These are phyloP conservation scores for Trachelus troglodyta DNA, from an alignment of 2,888 invertebrate species.

Conservation along the genomic window DNA sequence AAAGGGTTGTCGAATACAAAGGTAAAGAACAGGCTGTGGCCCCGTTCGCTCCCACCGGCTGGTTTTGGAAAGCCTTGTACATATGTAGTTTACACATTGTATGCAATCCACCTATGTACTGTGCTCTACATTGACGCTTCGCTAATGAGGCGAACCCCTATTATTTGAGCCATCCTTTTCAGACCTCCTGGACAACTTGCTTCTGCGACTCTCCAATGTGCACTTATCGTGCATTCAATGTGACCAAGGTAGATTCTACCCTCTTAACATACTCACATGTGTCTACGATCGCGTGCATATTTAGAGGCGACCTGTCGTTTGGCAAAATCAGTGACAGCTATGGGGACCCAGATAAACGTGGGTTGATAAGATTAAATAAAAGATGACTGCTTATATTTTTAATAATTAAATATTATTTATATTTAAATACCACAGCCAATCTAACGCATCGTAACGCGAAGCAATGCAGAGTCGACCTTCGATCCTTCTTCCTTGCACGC, in stretches of 20 bases:
- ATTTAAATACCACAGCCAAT: background rate
- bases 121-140: slow-evolving; percentile 9
- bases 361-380: background rate
- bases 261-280: background rate
- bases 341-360: too few species aligned
- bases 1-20: slow-evolving; percentile 14
- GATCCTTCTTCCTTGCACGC: slow-evolving; percentile 39
- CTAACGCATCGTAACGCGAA: slow-evolving; percentile 15
- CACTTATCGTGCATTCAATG: background rate
- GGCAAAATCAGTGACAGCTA: background rate
- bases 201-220: slow-evolving; percentile 9
- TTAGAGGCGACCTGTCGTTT: background rate
- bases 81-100: background rate
- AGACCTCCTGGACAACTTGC: slow-evolving; percentile 2
- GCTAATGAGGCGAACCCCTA: slow-evolving; percentile 23
- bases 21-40: slow-evolving; percentile 13
- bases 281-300: background rate
- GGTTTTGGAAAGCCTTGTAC: slow-evolving; percentile 12
- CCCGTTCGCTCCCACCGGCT: background rate
- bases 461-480: slow-evolving; percentile 54
- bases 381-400: background rate
- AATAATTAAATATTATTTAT: background rate
- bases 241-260: background rate
- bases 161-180: slow-evolving; percentile 22
- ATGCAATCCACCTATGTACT: background rate